Conservation (phyloP, 1,140 invertebrate species). For the Leptinotarsa undecemlineata region DNA sequence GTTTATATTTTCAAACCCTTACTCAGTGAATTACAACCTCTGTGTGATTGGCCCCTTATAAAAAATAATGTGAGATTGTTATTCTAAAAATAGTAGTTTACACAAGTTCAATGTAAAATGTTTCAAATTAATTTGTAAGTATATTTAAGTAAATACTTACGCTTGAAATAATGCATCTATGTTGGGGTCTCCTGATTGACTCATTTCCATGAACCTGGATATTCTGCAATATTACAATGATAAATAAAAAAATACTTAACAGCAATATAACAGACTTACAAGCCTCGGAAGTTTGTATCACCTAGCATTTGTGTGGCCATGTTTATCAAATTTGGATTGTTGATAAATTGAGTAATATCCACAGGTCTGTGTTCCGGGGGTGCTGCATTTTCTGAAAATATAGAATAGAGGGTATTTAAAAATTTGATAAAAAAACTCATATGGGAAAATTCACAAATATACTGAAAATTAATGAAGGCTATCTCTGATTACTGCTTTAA, state of each 20-base stretch:
- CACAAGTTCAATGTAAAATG: no score
- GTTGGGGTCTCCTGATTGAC: constrained; percentile 46
- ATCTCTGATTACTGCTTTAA: no score
- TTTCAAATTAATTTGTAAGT: no score
- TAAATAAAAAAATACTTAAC: constrained; percentile 6
- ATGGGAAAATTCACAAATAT: no score
- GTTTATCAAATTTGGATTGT: constrained; percentile 75
- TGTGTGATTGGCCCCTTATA: no score
- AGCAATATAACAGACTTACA: constrained; percentile 56
- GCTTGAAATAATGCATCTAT: constrained; percentile 59
- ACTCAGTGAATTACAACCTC: no score
- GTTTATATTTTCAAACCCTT: no score
- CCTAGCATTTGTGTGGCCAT: constrained; percentile 79
- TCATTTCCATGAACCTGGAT: constrained; percentile 49
- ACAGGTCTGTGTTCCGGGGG: constrained; percentile 36
- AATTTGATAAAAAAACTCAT: no score
- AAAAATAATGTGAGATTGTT: no score
- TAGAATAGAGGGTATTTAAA: no score
- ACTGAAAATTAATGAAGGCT: no score
- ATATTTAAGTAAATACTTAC: constrained; percentile 50
- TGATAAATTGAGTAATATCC: constrained; percentile 60
- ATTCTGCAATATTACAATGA: constrained; percentile 48
- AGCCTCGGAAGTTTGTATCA: constrained; percentile 76
- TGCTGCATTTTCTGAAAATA: constrained; percentile 34
- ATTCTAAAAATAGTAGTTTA: no score